Conservation (phyloP, 2,797 vertebrate species). For the Lagorchestes hirsutus region DNA sequence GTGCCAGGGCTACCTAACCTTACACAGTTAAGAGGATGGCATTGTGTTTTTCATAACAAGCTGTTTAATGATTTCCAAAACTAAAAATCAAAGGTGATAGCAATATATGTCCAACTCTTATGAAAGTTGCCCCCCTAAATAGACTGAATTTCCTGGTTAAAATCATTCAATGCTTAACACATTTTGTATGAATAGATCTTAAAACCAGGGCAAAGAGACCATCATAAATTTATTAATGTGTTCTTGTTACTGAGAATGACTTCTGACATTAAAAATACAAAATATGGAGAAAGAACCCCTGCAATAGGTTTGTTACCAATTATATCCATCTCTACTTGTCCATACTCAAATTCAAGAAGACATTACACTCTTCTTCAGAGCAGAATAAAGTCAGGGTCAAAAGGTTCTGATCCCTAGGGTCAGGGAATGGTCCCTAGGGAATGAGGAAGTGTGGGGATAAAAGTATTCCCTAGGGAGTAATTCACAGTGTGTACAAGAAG, state of each 20-base stretch:
- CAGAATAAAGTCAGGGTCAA: conserved; percentile 5
- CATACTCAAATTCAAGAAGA: background rate
- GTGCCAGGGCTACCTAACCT: background rate
- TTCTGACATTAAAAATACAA: background rate
- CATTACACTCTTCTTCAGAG: conserved; percentile 11
- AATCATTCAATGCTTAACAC: conserved; percentile 41
- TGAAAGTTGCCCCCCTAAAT: conserved; percentile 49
- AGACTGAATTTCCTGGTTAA: conserved; percentile 50
- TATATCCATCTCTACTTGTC: background rate
- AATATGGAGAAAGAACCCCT: background rate
- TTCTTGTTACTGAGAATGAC: background rate
- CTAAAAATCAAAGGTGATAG: conserved; percentile 44
- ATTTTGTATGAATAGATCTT: conserved; percentile 39
- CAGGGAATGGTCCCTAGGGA: background rate
- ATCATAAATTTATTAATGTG: conserved; percentile 12
- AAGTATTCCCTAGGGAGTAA: conserved; percentile 57
- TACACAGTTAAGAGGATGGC: background rate
- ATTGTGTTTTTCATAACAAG: background rate
- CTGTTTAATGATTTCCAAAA: conserved; percentile 15
- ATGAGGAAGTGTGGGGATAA: background rate
- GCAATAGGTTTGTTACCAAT: background rate
- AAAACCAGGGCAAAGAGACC: background rate
- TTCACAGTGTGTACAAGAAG: conserved; percentile 56
- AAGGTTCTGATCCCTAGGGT: background rate
- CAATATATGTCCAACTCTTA: conserved; percentile 44